A percentile compares a stretch with the other conserved stretches of the same genome.
Conservation (phyloP, 2,113 vertebrate species). For the Oreochromis aureus region DNA sequence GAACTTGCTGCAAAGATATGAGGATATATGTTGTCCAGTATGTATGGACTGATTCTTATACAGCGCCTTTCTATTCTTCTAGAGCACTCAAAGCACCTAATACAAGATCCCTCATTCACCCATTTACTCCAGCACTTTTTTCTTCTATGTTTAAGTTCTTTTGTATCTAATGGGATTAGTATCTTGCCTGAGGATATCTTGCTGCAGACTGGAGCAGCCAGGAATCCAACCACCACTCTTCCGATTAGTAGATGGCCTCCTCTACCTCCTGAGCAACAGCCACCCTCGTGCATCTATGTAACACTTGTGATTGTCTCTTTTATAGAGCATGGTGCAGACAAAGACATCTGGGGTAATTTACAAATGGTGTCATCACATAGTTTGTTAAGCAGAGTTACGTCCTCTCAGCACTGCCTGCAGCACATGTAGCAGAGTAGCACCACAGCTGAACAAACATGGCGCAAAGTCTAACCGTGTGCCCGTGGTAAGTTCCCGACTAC, state of each 20-base stretch:
- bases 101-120: neutral
- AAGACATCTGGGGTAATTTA: neutral
- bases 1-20: neutral
- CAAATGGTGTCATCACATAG: neutral
- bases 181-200: neutral
- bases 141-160: neutral
- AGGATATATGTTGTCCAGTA: neutral
- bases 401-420: neutral
- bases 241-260: neutral
- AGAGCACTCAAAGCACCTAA: neutral
- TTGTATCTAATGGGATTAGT: neutral
- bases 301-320: neutral
- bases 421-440: neutral
- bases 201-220: neutral
- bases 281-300: neutral
- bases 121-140: neutral
- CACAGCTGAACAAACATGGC: neutral
- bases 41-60: neutral
- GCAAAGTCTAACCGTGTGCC: neutral
- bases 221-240: neutral
- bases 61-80: neutral
- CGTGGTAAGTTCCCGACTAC: neutral
- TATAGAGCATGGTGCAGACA: neutral
- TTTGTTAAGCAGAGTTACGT: neutral
- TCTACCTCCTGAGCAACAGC: neutral